Conservation (phyloP, 2,113 vertebrate species). For the Catharus fuscescens region DNA sequence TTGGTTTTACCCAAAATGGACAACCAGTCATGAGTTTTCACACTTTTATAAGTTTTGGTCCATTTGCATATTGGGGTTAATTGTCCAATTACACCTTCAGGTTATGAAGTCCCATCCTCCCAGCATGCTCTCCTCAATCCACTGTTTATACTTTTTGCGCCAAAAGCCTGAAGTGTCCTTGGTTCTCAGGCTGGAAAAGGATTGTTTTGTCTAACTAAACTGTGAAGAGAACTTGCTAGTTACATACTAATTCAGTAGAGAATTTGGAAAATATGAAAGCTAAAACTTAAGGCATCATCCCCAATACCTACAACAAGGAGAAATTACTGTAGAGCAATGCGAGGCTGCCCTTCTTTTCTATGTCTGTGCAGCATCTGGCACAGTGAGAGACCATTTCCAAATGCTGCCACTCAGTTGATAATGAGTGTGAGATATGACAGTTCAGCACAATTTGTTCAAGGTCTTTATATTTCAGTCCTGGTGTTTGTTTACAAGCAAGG, state of each 20-base stretch:
- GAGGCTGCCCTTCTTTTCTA: background rate
- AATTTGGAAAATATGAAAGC: background rate
- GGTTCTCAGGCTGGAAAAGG: background rate
- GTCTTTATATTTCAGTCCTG: background rate
- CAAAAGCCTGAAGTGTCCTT: background rate
- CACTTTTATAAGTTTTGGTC: no score
- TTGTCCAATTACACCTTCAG: background rate
- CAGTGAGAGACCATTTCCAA: background rate
- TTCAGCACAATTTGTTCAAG: background rate
- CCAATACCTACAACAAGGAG: background rate
- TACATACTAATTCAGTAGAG: no score
- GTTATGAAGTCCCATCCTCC: background rate
- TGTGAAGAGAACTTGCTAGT: background rate
- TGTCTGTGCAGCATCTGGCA: background rate
- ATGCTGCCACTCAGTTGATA: background rate
- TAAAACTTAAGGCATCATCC: background rate
- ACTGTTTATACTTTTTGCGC: background rate
- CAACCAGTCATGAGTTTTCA: no score
- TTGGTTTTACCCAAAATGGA: no score
- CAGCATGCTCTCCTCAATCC: background rate
- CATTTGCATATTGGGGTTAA: background rate
- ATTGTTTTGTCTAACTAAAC: background rate
- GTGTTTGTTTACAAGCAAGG: background rate
- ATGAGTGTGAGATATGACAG: background rate
- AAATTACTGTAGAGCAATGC: background rate